phyloP scores from a whole-genome alignment of 2,888 invertebrate species.

The Perithous albicinctus region DNA sequence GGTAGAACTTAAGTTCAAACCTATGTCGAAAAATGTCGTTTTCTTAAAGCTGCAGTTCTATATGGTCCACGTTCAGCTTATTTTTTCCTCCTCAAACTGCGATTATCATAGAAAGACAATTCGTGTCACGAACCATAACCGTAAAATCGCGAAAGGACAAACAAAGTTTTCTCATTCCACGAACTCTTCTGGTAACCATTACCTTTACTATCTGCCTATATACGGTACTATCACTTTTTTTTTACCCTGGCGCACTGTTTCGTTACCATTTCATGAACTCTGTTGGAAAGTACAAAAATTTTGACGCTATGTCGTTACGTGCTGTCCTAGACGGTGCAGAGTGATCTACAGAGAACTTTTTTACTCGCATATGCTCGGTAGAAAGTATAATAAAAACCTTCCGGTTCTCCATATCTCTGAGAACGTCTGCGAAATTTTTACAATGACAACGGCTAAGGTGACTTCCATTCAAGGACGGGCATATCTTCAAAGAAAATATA shows the following conservation, averaged over 20 bases:
- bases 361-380: constrained; percentile 3
- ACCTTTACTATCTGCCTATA: neutral
- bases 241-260: constrained; percentile 7
- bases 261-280: constrained; percentile 9
- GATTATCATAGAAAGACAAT: constrained; percentile 27
- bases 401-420: neutral
- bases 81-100: neutral
- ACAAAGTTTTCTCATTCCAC: constrained; percentile 29
- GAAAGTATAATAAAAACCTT: constrained; percentile 13
- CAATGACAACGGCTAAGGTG: too few species aligned
- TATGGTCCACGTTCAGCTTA: too few species aligned
- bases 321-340: neutral
- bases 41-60: too few species aligned
- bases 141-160: constrained; percentile 32
- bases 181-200: neutral
- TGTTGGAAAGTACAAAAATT: constrained; percentile 1
- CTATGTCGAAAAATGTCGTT: too few species aligned
- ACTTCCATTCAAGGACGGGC: too few species aligned
- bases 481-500: too few species aligned
- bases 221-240: neutral
- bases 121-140: constrained; percentile 29
- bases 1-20: too few species aligned
- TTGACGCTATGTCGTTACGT: neutral
- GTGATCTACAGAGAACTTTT: constrained; percentile 7
- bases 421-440: neutral